Evolutionary conservation across 2,797 vertebrate genomes (phyloP).

Genomic region (Dallia pectoralis): DNA sequence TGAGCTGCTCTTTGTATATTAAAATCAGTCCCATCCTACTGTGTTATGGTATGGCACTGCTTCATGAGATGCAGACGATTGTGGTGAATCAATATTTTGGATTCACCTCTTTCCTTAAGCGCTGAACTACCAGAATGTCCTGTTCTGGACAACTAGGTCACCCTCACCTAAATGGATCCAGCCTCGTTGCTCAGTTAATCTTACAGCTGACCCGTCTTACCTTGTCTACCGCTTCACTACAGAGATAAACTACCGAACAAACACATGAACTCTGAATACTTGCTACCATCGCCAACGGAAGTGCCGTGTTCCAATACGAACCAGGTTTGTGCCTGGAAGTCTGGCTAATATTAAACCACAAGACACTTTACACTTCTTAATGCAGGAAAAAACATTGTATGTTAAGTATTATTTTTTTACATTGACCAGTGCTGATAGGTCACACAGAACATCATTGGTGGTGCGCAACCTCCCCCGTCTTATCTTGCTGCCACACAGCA

Average conservation of each 20-base stretch:
- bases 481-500: not conserved
- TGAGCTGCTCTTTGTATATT: not conserved
- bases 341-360: no score
- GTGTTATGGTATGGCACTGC: not conserved
- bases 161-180: constrained; percentile 32
- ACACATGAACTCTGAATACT: not conserved
- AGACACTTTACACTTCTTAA: not conserved
- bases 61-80: not conserved
- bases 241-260: not conserved
- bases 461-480: not conserved
- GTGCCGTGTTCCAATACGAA: not conserved
- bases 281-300: not conserved
- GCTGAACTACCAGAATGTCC: constrained; percentile 23
- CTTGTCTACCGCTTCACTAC: constrained; percentile 21
- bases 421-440: not conserved
- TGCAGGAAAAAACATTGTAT: not conserved
- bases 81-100: not conserved
- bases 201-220: constrained; percentile 28
- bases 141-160: constrained; percentile 52
- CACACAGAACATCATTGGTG: not conserved
- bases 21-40: not conserved
- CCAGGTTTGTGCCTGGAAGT: no score
- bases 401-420: not conserved
- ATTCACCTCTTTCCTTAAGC: not conserved
- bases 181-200: constrained; percentile 26